Percentiles rank a stretch among this genome's conserved stretches.
These are phyloP conservation scores for Palythoa grandis DNA, from an alignment of 92 coral and sea anemone species.

Conservation along the genomic window DNA sequence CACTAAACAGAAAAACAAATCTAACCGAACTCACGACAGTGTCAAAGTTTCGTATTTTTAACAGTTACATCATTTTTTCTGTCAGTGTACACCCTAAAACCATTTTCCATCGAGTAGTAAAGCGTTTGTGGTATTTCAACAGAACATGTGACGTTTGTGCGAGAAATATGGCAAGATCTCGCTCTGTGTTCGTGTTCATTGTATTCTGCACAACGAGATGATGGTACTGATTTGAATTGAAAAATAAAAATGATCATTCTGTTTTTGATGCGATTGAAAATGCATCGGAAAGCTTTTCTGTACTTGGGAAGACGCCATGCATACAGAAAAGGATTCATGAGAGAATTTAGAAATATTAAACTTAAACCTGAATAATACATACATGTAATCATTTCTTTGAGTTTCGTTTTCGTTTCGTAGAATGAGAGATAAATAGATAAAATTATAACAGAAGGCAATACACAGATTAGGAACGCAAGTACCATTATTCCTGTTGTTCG, in stretches of 20 bases:
- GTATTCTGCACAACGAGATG: too few species aligned
- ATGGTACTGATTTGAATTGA: neutral
- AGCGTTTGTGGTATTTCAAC: too few species aligned
- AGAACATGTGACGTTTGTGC: too few species aligned
- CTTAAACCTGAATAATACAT: neutral
- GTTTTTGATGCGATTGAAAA: neutral
- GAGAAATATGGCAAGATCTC: too few species aligned
- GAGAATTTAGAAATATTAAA: neutral
- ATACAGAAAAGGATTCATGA: slow-evolving; percentile 1
- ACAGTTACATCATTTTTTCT: too few species aligned
- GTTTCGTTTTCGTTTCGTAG: neutral
- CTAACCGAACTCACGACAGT: too few species aligned
- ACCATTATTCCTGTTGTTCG: neutral
- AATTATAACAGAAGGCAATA: neutral
- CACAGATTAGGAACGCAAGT: neutral
- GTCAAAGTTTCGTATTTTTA: too few species aligned
- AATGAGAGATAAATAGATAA: neutral
- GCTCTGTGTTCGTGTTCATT: too few species aligned
- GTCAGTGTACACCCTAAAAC: too few species aligned
- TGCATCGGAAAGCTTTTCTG: slow-evolving; percentile 4
- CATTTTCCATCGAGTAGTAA: too few species aligned
- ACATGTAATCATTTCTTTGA: neutral
- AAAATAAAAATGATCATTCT: neutral
- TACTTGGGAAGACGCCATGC: slow-evolving; percentile 5
- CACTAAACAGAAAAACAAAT: too few species aligned